Base-by-base conservation (phyloP, 2,113 vertebrate genomes). In the Corythornis vintsioides region DNA sequence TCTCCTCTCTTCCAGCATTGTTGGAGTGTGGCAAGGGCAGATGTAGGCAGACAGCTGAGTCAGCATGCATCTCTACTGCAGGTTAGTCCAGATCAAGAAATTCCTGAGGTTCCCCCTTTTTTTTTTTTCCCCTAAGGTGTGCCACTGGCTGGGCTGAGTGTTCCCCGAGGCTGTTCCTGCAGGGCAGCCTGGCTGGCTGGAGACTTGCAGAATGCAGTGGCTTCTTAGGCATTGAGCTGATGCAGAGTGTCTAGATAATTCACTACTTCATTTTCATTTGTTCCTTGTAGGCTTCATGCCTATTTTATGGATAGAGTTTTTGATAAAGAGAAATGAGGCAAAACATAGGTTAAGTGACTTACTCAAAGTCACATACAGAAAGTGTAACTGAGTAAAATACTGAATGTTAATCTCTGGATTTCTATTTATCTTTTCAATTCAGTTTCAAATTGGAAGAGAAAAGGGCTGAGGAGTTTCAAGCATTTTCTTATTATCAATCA, bases 371-470 rank as follows among this genome's bases (percentile, higher is more conserved):
- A 69, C 35, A 48, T 7, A 31, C 15, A n/a, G 53, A 64, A 78
- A 65, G 48, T 65, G 55, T 75, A 93, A 67, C n/a, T 61, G 76
- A 94, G 42, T 24, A 65, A 86, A 75, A 53, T 45, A 60, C 5
- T 78, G 66, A 48, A 69, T 84, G 91, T 88, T 88, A 53, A 42
- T 78, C 20, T 57, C 8, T 10, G 2, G 11, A 84, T 89, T 93
- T 90, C 48, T 80, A 66, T 86, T 75, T n/a, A 59, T 17, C 45
- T 45, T 78, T 86, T 84, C 86, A 90, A 90, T 81, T 83, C 28
- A 57, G 15, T 93, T 95, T 88, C 48, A 90, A 38, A 81, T 50
- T 31, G 71, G 63, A 87, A 77, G 28, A 83, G 75, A 92, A 86
- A 80, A 81, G 12, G 26, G 16, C 35, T 75, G 55, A 84, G 16